Evolutionary conservation across 1,140 invertebrate genomes (phyloP), one percentile per base, ranked within the genome.

Genomic region (Drosophila chauvacae): DNA sequence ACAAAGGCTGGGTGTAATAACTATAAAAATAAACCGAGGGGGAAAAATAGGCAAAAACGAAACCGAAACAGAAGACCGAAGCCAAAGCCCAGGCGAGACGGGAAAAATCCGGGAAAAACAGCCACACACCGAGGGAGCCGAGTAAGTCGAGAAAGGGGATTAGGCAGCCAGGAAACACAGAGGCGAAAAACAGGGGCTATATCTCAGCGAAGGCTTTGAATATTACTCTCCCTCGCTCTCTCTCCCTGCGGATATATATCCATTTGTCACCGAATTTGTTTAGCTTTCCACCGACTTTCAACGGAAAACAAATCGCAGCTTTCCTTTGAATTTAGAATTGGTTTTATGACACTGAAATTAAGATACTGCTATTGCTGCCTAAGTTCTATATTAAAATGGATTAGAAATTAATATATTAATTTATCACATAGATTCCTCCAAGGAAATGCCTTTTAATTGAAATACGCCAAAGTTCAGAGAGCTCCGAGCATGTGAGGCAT

Each of bases 11-110:
- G 72, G 82, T 81, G 82, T 85, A 85, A 86, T 85, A 85, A 85
- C 82, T 81, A 85, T 85, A 85, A 85, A 85, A 85, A 85, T 85
- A 84, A 84, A 84, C 77, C 77, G 81, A 66, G 73, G 28, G n/a
- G 42, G 45, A n/a, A 51, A 57, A 69, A 28, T 30, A 28, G 35
- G 16, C 11, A 37, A 45, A 23, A 57, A 33, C 18, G 41, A 68
- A 35, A 39, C 14, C 23, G 47, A 53, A 20, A 35, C 50, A 0
- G 47, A 50, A 48, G 16, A 47, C 50, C 50, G 28, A 51, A 33
- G 28, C 28, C 30, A 53, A 35, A 37, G 3, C 28, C 30, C n/a
- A 16, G 51, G 18, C 51, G 51, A 55, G 41, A 37, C 6, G 35
- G 20, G 47, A 55, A 58, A 47, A 57, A 57, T 14, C 61, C 44